A percentile compares a stretch with the other conserved stretches of the same genome.
Conservation (phyloP, 2,113 vertebrate genomes). For the Microcebus tavaratra region DNA sequence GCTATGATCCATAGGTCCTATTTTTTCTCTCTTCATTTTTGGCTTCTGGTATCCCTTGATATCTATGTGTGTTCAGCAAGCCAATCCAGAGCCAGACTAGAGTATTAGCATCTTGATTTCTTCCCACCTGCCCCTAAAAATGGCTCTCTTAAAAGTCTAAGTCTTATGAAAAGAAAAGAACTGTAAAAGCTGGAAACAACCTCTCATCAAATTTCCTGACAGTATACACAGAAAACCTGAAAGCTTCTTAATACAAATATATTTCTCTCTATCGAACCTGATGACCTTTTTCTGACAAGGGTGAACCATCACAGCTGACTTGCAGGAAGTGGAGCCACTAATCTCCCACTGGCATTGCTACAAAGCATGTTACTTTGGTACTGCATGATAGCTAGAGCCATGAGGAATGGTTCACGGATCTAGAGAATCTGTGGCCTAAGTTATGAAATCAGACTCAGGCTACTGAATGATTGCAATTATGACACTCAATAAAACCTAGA, state of each 20-base stretch:
- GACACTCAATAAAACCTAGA: background rate
- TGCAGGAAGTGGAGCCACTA: background rate
- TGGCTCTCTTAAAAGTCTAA: background rate
- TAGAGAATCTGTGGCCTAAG: background rate
- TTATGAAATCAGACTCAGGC: background rate
- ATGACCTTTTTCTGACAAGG: background rate
- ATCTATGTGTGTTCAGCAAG: background rate
- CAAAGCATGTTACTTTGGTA: background rate
- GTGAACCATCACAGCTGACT: background rate
- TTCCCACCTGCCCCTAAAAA: background rate
- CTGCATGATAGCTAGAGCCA: background rate
- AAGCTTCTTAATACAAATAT: background rate
- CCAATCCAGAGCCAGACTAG: background rate
- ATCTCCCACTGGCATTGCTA: background rate
- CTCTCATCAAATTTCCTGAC: background rate
- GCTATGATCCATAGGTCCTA: background rate
- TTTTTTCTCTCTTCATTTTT: background rate
- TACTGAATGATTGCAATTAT: background rate
- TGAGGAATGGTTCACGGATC: background rate
- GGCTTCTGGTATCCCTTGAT: background rate
- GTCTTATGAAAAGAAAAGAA: background rate
- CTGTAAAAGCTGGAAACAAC: background rate
- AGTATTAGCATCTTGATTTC: background rate
- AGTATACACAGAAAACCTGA: accelerated
- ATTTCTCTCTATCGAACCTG: background rate